Conservation (phyloP, 37 sponge, comb jelly and placozoan genomes). For the Eunapius fragilis region DNA sequence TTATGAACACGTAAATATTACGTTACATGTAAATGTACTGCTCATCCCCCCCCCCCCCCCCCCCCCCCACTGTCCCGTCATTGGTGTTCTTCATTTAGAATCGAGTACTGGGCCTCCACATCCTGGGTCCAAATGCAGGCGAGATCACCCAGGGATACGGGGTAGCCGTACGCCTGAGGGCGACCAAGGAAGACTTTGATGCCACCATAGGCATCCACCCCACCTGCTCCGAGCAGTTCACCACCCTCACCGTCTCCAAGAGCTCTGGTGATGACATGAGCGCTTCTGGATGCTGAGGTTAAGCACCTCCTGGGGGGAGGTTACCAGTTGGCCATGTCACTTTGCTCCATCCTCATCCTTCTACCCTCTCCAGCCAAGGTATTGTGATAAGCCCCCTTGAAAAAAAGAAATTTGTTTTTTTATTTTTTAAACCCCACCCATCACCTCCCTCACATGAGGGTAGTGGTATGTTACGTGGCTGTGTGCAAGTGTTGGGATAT, state of each 20-base stretch:
- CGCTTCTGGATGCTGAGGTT: slow-evolving; percentile 94
- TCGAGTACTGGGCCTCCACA: slow-evolving; percentile 89
- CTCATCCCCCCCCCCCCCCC: background rate
- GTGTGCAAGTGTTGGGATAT: too few relatives aligned
- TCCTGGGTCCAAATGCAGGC: slow-evolving; percentile 94
- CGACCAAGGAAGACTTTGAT: slow-evolving; percentile 96
- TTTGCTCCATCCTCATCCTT: background rate
- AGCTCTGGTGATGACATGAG: slow-evolving; percentile 76
- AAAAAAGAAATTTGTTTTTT: too few relatives aligned
- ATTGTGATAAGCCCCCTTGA: background rate
- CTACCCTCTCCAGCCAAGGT: background rate
- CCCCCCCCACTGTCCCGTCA: too few relatives aligned
- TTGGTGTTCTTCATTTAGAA: slow-evolving; percentile 49
- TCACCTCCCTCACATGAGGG: too few relatives aligned
- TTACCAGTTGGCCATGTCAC: background rate
- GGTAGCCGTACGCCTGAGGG: slow-evolving; percentile 85
- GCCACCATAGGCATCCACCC: slow-evolving; percentile 96
- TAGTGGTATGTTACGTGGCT: too few relatives aligned
- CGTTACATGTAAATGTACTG: too few relatives aligned
- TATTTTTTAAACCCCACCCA: too few relatives aligned
- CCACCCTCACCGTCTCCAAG: slow-evolving; percentile 83
- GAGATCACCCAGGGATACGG: slow-evolving; percentile 98
- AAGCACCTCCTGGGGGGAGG: slow-evolving; percentile 70
- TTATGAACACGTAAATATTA: too few relatives aligned
- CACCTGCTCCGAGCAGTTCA: slow-evolving; percentile 92